Evolutionary conservation across 2,797 vertebrate species (phyloP).

Genomic region (Pyrocephalus nanus): DNA sequence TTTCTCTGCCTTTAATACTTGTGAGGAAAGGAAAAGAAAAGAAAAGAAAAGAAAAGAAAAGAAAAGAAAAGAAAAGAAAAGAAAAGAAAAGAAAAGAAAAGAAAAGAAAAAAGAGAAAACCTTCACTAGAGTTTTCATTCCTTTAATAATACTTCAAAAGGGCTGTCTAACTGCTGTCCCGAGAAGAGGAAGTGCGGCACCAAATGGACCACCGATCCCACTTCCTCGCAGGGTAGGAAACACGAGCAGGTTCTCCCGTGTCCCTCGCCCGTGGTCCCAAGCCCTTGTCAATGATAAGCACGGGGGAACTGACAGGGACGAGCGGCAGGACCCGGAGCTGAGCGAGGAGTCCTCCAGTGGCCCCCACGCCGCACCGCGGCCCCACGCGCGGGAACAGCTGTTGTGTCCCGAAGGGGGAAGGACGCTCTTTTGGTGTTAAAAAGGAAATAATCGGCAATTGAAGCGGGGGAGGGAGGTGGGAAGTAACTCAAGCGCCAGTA

Average conservation of each 20-base stretch:
- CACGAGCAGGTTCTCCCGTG: neutral
- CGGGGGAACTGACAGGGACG: neutral
- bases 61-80: no score
- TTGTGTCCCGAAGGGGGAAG: neutral
- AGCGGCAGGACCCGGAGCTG: neutral
- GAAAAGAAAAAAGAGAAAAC: neutral
- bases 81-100: neutral
- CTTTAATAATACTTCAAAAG: conserved; percentile 35
- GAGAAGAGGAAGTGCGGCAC: conserved; percentile 13
- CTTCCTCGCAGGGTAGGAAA: conserved; percentile 29
- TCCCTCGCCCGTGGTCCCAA: neutral
- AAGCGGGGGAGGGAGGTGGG: neutral
- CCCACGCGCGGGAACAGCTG: neutral
- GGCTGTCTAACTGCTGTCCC: neutral
- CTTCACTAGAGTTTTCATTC: neutral
- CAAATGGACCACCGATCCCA: neutral
- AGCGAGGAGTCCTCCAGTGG: neutral
- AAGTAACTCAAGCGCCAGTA: neutral
- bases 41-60: no score
- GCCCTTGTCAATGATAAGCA: neutral
- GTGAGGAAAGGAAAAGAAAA: neutral
- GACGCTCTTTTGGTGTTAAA: neutral
- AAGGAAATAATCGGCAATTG: neutral
- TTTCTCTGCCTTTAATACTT: neutral
- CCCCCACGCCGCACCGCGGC: neutral